Evolutionary conservation across 2,888 invertebrate genomes (phyloP), one percentile per base, ranked within the genome.

Genomic region (Epistrophella euchroma): DNA sequence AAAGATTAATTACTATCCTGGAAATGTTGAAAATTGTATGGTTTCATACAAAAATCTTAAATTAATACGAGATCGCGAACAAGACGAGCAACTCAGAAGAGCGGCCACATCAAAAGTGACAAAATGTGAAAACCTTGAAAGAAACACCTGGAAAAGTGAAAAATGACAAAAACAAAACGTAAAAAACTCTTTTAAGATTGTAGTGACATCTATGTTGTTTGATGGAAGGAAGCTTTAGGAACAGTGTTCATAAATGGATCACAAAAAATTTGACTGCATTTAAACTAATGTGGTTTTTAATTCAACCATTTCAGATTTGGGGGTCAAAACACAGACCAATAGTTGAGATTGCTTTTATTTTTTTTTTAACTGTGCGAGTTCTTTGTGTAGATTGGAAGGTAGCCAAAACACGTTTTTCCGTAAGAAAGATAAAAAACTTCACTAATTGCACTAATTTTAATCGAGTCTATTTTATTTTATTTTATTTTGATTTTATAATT

Each of bases 1-100:
- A 3, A 7, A 0, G 25, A n/a, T 40, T 50, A 10, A 37, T 35
- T 2, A 19, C 37, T 37, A 22, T 6, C 17, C 64, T 28, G 15
- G 19, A 66, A 68, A 43, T 19, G 4, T n/a, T 22, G 15, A 11
- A 58, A 7, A 45, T 32, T 43, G 0, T 17, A 11, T 10, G 22
- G 45, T 71, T 75, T 79, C 60, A 84, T 84, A 66, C 32, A 79
- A 71, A 84, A 84, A 37, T 66, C 1, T 28, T 17, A 6, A 62
- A 68, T 72, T 60, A 72, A 13, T 58, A 11, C 9, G n/a, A 37
- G 13, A 37, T 40, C 47, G 35, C 4, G 52, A 52, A 25, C 52
- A 64, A 70, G 75, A 62, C 56, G 45, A 70, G 55, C 32, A 52
- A 55, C 9, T 62, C 4, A 25, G 22, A 28, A 64, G 17, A 47